Evolutionary conservation across 1,140 invertebrate species (phyloP).

Genomic region (Aphaenogaster ashmeadi): DNA sequence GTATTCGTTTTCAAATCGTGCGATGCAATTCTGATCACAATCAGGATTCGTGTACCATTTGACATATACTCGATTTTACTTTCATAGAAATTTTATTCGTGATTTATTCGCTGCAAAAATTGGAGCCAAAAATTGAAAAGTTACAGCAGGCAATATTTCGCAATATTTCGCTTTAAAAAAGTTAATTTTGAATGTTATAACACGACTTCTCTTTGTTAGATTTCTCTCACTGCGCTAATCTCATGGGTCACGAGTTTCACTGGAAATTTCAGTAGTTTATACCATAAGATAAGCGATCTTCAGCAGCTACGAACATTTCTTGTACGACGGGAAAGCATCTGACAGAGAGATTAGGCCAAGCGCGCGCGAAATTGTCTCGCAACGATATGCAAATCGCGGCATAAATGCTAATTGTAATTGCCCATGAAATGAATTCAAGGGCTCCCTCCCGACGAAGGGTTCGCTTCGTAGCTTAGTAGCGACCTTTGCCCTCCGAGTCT

Average conservation of each 20-base stretch:
- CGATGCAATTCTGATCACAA: conserved; percentile 19
- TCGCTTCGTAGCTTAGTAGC: conserved; percentile 56
- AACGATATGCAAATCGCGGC: conserved; percentile 80
- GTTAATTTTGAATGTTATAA: neutral
- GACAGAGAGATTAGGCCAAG: conserved; percentile 77
- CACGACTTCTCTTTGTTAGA: neutral
- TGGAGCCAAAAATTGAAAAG: neutral
- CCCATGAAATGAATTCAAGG: conserved; percentile 78
- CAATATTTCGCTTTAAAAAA: neutral
- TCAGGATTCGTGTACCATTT: neutral
- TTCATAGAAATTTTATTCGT: neutral
- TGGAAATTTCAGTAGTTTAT: conserved; percentile 52
- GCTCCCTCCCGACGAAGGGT: conserved; percentile 64
- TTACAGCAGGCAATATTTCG: neutral
- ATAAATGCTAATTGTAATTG: conserved; percentile 82
- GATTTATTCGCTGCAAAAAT: neutral
- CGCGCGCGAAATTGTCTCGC: conserved; percentile 75
- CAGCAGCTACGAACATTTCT: conserved; percentile 44
- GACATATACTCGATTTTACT: neutral
- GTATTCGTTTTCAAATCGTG: conserved; percentile 31
- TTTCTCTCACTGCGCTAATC: neutral
- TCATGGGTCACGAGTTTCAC: conserved; percentile 16
- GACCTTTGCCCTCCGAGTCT: conserved; percentile 56
- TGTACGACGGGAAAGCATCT: conserved; percentile 59
- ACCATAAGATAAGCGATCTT: conserved; percentile 66